phyloP scores from a whole-genome alignment of 2,888 invertebrate genomes.

The Saturnia pavonia region DNA sequence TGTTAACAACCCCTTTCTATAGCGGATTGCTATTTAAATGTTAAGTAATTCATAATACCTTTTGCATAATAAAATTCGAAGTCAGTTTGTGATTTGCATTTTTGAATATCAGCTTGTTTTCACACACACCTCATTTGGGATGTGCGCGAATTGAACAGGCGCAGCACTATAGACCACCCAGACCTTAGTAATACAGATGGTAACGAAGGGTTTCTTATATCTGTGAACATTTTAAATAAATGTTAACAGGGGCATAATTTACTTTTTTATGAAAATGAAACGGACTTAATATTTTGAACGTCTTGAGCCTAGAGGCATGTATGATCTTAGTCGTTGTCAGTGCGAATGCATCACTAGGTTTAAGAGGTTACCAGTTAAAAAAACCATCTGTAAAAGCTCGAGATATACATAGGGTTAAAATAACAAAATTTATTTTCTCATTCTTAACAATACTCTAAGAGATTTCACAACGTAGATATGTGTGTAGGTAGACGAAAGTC shows the following conservation, averaged over 20 bases:
- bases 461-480: slow-evolving; percentile 28
- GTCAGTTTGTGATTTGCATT: slow-evolving; percentile 44
- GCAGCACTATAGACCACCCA: slow-evolving; percentile 43
- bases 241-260: slow-evolving; percentile 31
- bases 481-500: slow-evolving; percentile 60
- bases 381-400: slow-evolving; percentile 3
- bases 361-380: slow-evolving; percentile 9
- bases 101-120: slow-evolving; percentile 35
- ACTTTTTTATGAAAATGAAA: slow-evolving; percentile 26
- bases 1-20: neutral
- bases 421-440: slow-evolving; percentile 19
- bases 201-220: slow-evolving; percentile 26
- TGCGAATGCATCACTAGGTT: slow-evolving; percentile 16
- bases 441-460: slow-evolving; percentile 18
- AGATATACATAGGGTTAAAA: slow-evolving; percentile 10
- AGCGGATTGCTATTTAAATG: neutral
- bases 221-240: slow-evolving; percentile 29
- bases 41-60: neutral
- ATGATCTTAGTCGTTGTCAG: slow-evolving; percentile 1
- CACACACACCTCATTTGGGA: slow-evolving; percentile 40
- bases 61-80: slow-evolving; percentile 32
- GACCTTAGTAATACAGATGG: slow-evolving; percentile 1
- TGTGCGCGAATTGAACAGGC: slow-evolving; percentile 37
- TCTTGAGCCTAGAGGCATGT: slow-evolving; percentile 24
- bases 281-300: slow-evolving; percentile 27